These are phyloP conservation scores for Tubulanus polymorphus DNA, from an alignment of 2,888 invertebrate genomes.

Conservation along the genomic window DNA sequence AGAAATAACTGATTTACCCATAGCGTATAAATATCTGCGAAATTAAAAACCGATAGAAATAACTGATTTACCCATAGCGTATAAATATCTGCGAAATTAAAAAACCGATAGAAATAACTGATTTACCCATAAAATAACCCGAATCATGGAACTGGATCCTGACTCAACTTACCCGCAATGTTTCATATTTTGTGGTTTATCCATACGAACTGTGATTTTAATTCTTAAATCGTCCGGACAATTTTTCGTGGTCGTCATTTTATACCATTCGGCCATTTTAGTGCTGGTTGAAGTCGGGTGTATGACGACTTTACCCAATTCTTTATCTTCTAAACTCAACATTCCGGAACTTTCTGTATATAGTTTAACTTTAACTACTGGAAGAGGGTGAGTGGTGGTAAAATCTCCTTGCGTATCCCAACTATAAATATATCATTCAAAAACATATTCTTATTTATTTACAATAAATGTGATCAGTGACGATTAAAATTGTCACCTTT, in stretches of 20 bases:
- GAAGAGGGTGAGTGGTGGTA: constrained; percentile 93
- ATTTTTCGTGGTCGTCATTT: constrained; percentile 93
- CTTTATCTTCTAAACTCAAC: constrained; percentile 97
- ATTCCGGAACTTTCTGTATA: constrained; percentile 97
- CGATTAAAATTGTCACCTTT: too few species aligned
- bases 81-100: too few species aligned
- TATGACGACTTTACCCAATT: constrained; percentile 75
- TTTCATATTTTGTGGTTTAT: constrained; percentile 98
- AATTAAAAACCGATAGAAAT: neutral
- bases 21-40: too few species aligned
- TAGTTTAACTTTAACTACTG: constrained; percentile 94
- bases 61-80: too few species aligned
- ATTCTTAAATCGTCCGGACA: constrained; percentile 92
- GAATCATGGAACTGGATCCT: too few species aligned
- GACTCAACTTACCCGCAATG: constrained; percentile 77
- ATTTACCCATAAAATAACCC: too few species aligned
- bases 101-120: neutral
- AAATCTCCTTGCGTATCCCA: constrained; percentile 99
- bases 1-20: constrained; percentile 71
- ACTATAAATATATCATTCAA: constrained; percentile 57
- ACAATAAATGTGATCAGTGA: too few species aligned
- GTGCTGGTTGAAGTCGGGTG: constrained; percentile 62
- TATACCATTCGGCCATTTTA: constrained; percentile 80
- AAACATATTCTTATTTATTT: too few species aligned
- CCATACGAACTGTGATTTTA: constrained; percentile 96